Evolutionary conservation across 2,797 vertebrate species (phyloP).

Genomic region (Smutsia gigantea): DNA sequence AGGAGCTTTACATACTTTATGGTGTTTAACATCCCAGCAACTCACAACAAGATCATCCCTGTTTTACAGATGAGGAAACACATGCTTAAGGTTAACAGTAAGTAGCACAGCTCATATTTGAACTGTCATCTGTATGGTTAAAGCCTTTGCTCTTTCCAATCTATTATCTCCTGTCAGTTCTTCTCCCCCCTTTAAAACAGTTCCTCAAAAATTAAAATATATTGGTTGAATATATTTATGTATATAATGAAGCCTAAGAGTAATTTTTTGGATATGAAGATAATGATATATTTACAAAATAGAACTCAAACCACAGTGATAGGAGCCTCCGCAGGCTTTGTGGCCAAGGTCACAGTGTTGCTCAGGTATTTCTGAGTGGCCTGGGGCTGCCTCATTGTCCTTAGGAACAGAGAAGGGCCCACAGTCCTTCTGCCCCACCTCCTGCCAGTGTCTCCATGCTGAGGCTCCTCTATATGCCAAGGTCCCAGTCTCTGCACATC

Average conservation of each 20-base stretch:
- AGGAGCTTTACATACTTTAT: background rate
- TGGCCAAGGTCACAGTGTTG: background rate
- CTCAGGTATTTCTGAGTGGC: background rate
- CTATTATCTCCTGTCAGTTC: background rate
- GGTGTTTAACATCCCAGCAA: background rate
- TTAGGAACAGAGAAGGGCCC: background rate
- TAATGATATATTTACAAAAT: conserved; percentile 29
- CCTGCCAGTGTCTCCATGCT: background rate
- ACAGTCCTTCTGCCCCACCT: background rate
- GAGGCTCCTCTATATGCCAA: background rate
- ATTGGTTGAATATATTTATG: background rate
- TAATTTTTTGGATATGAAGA: background rate
- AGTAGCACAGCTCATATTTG: background rate
- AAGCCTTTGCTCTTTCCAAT: background rate
- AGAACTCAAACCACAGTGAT: background rate
- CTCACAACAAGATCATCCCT: background rate
- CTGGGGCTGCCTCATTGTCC: background rate
- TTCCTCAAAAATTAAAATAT: conserved; percentile 26
- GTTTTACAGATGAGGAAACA: background rate
- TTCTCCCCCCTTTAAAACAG: background rate
- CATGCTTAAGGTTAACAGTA: background rate
- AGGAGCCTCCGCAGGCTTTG: background rate
- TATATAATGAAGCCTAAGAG: background rate
- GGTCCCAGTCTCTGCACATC: background rate
- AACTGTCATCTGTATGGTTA: background rate